These are phyloP conservation scores for Nymphalis io DNA, from an alignment of 1,140 invertebrate species.

Conservation along the genomic window DNA sequence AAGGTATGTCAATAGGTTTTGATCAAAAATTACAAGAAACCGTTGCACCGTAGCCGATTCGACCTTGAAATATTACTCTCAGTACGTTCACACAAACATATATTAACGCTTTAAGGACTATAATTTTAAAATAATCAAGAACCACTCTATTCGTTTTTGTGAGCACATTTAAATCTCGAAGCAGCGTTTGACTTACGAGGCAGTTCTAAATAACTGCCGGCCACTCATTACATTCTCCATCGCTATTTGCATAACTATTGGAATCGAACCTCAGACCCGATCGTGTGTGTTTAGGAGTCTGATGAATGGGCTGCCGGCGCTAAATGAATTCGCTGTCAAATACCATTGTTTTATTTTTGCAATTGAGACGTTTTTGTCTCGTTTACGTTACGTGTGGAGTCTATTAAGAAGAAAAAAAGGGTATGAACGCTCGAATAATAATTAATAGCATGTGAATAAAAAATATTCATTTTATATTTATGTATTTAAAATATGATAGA, in stretches of 20 bases:
- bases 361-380: slow-evolving; percentile 34
- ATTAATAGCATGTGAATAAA: background rate
- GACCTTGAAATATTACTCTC: no score
- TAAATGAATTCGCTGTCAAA: slow-evolving; percentile 64
- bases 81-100: no score
- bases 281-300: slow-evolving; percentile 70
- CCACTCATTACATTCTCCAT: slow-evolving; percentile 74
- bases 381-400: slow-evolving; percentile 3
- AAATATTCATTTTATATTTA: background rate
- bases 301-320: slow-evolving; percentile 61
- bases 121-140: background rate
- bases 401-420: slow-evolving; percentile 4
- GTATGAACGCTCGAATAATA: background rate
- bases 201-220: slow-evolving; percentile 76
- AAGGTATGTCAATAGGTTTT: no score
- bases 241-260: slow-evolving; percentile 80
- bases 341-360: slow-evolving; percentile 57
- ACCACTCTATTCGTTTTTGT: slow-evolving; percentile 46
- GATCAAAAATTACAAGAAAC: no score
- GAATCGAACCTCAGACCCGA: slow-evolving; percentile 61
- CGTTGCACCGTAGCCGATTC: no score
- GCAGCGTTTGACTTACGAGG: slow-evolving; percentile 74
- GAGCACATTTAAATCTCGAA: slow-evolving; percentile 57
- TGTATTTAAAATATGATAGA: background rate
- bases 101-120: no score